Evolutionary conservation across 2,797 vertebrate genomes (phyloP), one percentile per base, ranked within the genome.

Genomic region (Sebastolobus altivelis): DNA sequence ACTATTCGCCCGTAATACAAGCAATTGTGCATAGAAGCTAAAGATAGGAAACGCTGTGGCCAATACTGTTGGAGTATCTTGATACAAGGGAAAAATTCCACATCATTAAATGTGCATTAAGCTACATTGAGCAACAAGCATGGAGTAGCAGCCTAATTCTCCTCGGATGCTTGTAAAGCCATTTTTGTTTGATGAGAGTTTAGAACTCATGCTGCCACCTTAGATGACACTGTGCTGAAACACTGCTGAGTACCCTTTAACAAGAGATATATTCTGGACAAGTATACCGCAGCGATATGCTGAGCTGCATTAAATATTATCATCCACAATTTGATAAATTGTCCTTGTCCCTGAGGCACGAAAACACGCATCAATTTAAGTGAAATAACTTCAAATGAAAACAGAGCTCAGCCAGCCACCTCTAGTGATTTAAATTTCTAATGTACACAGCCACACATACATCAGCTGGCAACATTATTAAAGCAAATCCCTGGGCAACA

Each of bases 401-500:
- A 40, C 27, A 0, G 49, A 29, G 9, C 59, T 59, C 40, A 16
- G 29, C 58, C 56, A 62, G 46, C 31, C 7, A 16, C 49, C 75
- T 25, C 29, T 11, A 72, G 13, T 59, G 3, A 79, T 77, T 75
- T 67, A 56, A 33, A 37, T 72, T 29, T 43, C 9, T 31, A 27
- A 70, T 38, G 38, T 55, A 16, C 37, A 71, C 35, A 56, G n/a
- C 22, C 14, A 37, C 9, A 73, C 68, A 35, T 13, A 52, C 25
- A 78, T 59, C 35, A 69, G 33, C 72, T 79, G 75, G 59, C 66
- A 65, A 63, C 38, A 6, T 20, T n/a, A 55, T 31, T 20, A 75
- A 81, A 68, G 35, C n/a, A 72, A n/a, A 25, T 82, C 40, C 68
- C 78, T 37, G 31, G 7, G 52, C 8, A 59, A 54, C 60, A n/a